Evolutionary conservation across 2,888 invertebrate species (phyloP).

Genomic region (Ashinkailepas kermadecensis): DNA sequence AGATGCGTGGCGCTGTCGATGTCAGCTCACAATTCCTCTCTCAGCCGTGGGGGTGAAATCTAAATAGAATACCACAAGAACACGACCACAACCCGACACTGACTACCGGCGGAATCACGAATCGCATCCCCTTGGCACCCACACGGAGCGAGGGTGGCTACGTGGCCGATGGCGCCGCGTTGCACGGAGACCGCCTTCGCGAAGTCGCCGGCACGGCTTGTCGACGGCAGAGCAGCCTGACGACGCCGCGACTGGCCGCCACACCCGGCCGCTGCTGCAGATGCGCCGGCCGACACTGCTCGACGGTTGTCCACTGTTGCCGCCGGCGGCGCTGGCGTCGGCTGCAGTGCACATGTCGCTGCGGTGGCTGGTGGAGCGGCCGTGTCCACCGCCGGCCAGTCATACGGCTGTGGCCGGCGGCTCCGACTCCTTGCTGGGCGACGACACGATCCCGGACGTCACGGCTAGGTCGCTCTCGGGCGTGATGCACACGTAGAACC

Average conservation of each 20-base stretch:
- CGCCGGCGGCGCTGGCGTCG: conserved; percentile 3
- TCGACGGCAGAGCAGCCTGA: too few relatives aligned
- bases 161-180: too few relatives aligned
- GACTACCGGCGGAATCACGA: background rate
- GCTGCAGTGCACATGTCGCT: background rate
- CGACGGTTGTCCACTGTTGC: too few relatives aligned
- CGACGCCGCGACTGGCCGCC: background rate
- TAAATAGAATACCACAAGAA: too few relatives aligned
- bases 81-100: background rate
- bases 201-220: too few relatives aligned
- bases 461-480: background rate
- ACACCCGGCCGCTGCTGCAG: too few relatives aligned
- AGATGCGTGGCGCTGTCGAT: too few relatives aligned
- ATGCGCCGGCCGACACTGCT: too few relatives aligned
- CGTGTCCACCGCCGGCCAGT: background rate
- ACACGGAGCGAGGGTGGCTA: too few relatives aligned
- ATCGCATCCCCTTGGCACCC: background rate
- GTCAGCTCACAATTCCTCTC: too few relatives aligned
- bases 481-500: conserved; percentile 9
- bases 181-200: too few relatives aligned
- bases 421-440: background rate
- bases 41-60: too few relatives aligned
- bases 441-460: background rate
- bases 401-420: conserved; percentile 3
- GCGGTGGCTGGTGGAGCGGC: background rate